A percentile compares a stretch with the other conserved stretches of the same genome.
Conservation (phyloP, 2,797 vertebrate genomes). For the Eulemur rubriventer region DNA sequence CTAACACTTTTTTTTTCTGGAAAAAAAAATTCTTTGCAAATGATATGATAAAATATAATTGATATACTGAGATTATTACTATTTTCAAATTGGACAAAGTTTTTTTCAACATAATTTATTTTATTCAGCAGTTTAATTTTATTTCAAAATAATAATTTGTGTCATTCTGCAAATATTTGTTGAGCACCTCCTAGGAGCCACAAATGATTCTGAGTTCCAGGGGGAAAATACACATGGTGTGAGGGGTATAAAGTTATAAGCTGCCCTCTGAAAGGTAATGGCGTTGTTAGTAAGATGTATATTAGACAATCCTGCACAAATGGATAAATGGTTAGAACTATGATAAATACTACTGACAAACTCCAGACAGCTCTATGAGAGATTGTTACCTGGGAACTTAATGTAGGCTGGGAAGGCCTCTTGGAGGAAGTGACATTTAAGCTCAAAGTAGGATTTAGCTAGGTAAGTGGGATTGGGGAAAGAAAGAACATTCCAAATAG, state of each 20-base stretch:
- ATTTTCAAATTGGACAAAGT: not conserved
- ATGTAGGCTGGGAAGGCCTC: not conserved
- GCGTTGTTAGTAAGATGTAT: not conserved
- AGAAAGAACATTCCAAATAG: not conserved
- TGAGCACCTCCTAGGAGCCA: not conserved
- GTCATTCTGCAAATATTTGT: not conserved
- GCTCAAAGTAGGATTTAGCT: not conserved
- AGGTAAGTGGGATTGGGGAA: not conserved
- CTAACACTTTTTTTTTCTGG: not conserved
- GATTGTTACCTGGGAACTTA: not conserved
- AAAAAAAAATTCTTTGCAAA: not conserved
- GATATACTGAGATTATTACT: not conserved
- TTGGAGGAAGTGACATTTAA: not conserved
- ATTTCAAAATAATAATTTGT: not conserved
- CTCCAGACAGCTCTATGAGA: not conserved
- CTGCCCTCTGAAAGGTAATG: not conserved
- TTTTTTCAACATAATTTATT: constrained; percentile 12
- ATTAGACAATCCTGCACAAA: not conserved
- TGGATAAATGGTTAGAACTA: not conserved
- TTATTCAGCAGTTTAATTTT: constrained; percentile 7
- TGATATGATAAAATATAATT: not conserved
- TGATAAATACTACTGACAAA: not conserved
- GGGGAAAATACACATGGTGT: not conserved
- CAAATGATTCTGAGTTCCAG: not conserved
- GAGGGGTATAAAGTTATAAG: not conserved